phyloP scores from a whole-genome alignment of 1,140 invertebrate species.

The Neoseiulus cucumeris region DNA sequence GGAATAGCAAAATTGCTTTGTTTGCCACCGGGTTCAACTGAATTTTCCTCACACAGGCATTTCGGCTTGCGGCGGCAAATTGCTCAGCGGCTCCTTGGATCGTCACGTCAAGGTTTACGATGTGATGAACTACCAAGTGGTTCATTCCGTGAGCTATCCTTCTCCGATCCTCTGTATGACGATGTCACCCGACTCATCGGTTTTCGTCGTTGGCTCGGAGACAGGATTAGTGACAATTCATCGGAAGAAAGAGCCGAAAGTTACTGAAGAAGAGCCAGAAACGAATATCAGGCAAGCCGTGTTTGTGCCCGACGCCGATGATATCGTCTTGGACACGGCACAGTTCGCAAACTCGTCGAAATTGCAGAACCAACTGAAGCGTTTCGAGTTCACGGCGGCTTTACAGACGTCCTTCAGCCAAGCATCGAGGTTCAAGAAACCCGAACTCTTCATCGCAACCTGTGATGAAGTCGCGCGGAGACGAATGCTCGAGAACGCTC shows the following conservation, averaged over 20 bases:
- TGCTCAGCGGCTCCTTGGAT: neutral
- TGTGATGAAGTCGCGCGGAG: neutral
- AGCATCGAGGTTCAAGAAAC: neutral
- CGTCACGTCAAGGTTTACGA: conserved; percentile 81
- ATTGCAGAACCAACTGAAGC: neutral
- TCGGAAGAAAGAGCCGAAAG: neutral
- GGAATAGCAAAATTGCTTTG: too few species aligned
- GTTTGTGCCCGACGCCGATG: neutral
- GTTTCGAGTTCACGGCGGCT: conserved; percentile 1
- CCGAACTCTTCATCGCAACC: neutral
- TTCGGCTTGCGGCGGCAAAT: conserved; percentile 23
- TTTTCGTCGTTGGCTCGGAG: neutral
- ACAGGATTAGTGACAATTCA: neutral
- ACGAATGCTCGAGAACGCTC: neutral
- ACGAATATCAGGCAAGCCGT: neutral
- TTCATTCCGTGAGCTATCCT: conserved; percentile 71
- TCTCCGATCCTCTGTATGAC: conserved; percentile 72
- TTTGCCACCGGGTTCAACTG: conserved; percentile 16
- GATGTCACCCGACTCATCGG: conserved; percentile 23
- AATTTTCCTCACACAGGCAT: neutral
- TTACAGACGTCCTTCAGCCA: neutral
- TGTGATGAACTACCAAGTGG: conserved; percentile 56
- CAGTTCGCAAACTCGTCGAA: neutral
- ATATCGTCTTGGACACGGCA: conserved; percentile 4
- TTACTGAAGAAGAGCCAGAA: neutral